Evolutionary conservation across 2,113 vertebrate species (phyloP), one percentile per base, ranked within the genome.

Genomic region (Sterrhoptilus dennistouni): DNA sequence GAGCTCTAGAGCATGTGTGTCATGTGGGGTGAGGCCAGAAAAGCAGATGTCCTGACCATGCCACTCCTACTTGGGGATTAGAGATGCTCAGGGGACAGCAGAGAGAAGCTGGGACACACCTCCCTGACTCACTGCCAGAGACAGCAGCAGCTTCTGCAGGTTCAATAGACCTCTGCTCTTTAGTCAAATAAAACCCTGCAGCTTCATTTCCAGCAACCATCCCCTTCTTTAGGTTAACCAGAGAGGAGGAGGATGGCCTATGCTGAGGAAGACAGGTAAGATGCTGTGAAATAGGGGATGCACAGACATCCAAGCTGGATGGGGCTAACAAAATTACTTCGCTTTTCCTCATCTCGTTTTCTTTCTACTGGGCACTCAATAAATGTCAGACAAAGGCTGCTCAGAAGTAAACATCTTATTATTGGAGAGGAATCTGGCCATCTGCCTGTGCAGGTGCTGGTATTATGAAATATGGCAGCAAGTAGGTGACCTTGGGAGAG

Each of bases 261-360:
- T 96, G 93, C 96, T 71, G 96, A 95, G 83, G 95, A 97, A 50
- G 92, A 96, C 71, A 96, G 96, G 95, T 96, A 96, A 96, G 96
- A 79, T 29, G 50, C 82, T 85, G 91, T 88, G 84, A 72, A 87
- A 45, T 1, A 78, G 76, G 81, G 95, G 83, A 17, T 59, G 87
- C 19, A 8, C 6, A 42, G 57, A 16, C 12, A 2, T 57, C 71
- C 35, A 19, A 42, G 59, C 40, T 91, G 78, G 63, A 94, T 79
- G 74, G 93, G 91, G 40, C 31, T 38, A 17, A 61, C 2, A 11
- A 42, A 80, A 89, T 42, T 17, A 31, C 61, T 31, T 80, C 2
- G 7, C 54, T 84, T 78, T 56, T 83, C 79, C 60, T 95, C 18
- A 6, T 65, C 47, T 95, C 75, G 31, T 80, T 97, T 96, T 92